Evolutionary conservation across 23 tunicate species (phyloP), one percentile per base, ranked within the genome.

Genomic region (Aplidium turbinatum): DNA sequence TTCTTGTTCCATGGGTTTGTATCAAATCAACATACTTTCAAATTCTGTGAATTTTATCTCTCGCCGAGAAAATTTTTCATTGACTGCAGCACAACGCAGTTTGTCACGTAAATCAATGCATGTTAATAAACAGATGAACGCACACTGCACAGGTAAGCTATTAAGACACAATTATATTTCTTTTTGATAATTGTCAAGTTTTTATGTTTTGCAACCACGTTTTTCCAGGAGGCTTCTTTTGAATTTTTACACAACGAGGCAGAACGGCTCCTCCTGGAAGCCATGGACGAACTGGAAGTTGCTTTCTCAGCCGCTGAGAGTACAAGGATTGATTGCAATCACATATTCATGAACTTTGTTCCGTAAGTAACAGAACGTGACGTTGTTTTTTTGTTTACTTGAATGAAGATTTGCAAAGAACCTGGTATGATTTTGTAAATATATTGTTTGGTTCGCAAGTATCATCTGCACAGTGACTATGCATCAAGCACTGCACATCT

Each of bases 221-320:
- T 54, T 5, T 54, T 69, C 18, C 66, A 95, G 96, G 99, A 95
- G 58, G 93, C 99, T 1, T 89, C 96, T 32, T 95, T 95, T 68
- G 87, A 82, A 54, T 95, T 83, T 53, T 84, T 95, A 2, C 96
- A 85, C 75, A 89, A 91, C 62, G 99, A 95, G 66, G 99, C 96
- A 11, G 99, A 95, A 45, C 33, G 99, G 19, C 81, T 95, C 1
- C 70, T 95, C 19, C 61, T 95, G 23, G 99, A 95, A 83, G 90
- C 93, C 11, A 83, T 95, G 91, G 99, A 95, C 50, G 99, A 95
- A 80, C 77, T 95, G 19, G 99, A 95, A 74, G 99, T 95, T 66
- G 99, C 92, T 31, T 83, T 95, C 68, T 83, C 92, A 1, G 82
- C 70, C n/a, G 55, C 78, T 2, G 75, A 78, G 31, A 81, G 75